Conservation (phyloP, 2,888 invertebrate genomes). For the Zaprionus bogoriensis region DNA sequence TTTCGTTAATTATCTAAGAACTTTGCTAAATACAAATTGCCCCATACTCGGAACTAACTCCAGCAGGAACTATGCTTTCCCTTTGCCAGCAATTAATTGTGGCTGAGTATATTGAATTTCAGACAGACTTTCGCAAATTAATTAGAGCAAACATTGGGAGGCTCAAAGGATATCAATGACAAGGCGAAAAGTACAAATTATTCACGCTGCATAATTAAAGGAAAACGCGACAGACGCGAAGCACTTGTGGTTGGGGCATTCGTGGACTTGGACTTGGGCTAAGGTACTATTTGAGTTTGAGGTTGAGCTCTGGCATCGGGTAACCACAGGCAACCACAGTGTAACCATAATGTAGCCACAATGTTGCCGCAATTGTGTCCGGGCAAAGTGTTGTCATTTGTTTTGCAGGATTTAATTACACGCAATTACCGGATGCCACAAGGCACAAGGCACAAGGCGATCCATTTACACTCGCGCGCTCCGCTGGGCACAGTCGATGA, state of each 20-base stretch:
- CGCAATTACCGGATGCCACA: conserved; percentile 82
- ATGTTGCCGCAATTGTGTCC: conserved; percentile 9
- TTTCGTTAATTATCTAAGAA: neutral
- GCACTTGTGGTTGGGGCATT: conserved; percentile 32
- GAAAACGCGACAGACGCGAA: conserved; percentile 56
- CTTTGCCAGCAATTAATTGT: conserved; percentile 3
- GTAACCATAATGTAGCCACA: conserved; percentile 28
- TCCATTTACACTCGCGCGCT: conserved; percentile 71
- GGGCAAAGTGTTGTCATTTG: conserved; percentile 75
- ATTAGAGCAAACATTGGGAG: conserved; percentile 32
- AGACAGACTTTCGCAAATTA: conserved; percentile 30
- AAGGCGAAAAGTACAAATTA: conserved; percentile 65
- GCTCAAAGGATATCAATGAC: conserved; percentile 62
- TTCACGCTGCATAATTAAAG: conserved; percentile 80
- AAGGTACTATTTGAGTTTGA: conserved; percentile 1
- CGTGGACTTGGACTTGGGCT: neutral
- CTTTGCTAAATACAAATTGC: neutral
- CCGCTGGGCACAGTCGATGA: conserved; percentile 29
- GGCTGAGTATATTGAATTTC: conserved; percentile 39
- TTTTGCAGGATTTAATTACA: conserved; percentile 81
- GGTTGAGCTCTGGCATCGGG: conserved; percentile 32
- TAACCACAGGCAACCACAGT: conserved; percentile 49
- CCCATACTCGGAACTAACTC: neutral
- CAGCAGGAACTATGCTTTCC: neutral
- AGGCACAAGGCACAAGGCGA: no score